Evolutionary conservation across 2,113 vertebrate species (phyloP), one percentile per base, ranked within the genome.

Genomic region (Poecile atricapillus): DNA sequence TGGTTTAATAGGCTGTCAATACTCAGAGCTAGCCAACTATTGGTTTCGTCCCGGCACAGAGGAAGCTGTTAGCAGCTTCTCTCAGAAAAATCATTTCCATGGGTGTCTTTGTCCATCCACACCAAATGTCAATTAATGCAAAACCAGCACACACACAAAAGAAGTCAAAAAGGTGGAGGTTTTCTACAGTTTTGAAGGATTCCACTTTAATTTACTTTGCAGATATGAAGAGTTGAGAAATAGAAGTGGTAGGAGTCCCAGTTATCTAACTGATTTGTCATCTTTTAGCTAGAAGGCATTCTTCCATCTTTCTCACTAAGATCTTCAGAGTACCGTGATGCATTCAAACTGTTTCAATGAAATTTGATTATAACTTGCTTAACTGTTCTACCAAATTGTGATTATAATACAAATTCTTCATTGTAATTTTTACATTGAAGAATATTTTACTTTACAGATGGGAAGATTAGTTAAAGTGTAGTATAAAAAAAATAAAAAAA

Each of bases 161-260:
- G 1, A 7, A 6, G 55, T 10, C 1, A 9, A 31, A 68, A 55
- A 31, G 0, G 1, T 15, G 7, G 2, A 2, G 1, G 0, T 6
- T 59, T 59, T 39, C 18, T 56, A 43, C 5, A 60, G 3, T 64
- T 87, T 60, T 93, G 39, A 80, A 80, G 20, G 24, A 62, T 56
- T 43, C 8, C 20, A 20, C 6, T 92, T 79, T 16, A 71, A 55
- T 21, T 83, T 80, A 9, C 6, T 60, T 65, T 71, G 50, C 25
- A 81, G 35, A 37, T 81, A 35, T 27, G 19, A 93, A 89, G 37
- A 28, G 17, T 4, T 74, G 31, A 27, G n/a, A 52, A 74, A 87
- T 13, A 47, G 19, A 80, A 60, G 9, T 27, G 2, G 4, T 43
- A 53, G 21, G 7, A 76, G 27, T 65, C 53, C 18, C 5, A 53